Conservation (phyloP, 2,888 invertebrate species). For the Plagiodera versicolora region DNA sequence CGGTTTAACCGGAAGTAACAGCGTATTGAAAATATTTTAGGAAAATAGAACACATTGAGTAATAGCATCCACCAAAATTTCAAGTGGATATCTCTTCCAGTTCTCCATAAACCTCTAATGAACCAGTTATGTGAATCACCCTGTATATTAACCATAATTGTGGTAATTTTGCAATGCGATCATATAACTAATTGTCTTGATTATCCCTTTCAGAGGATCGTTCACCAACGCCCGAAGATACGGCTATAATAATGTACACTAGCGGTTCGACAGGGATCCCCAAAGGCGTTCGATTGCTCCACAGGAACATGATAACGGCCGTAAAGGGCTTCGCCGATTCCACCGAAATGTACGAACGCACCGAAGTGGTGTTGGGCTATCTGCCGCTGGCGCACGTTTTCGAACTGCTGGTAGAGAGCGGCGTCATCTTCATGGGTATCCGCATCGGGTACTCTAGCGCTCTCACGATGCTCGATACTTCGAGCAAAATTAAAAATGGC, state of each 20-base stretch:
- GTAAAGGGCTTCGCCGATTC: slow-evolving; percentile 68
- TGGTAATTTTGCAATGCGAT: too few species aligned
- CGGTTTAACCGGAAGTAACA: too few species aligned
- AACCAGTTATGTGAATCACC: too few species aligned
- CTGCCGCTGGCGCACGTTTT: slow-evolving; percentile 36
- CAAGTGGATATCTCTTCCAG: too few species aligned
- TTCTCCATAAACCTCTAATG: too few species aligned
- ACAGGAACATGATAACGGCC: slow-evolving; percentile 76
- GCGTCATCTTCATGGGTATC: slow-evolving; percentile 29
- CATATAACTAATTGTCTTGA: too few species aligned
- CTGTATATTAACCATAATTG: too few species aligned
- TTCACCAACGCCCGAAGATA: slow-evolving; percentile 70
- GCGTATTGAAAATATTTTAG: too few species aligned
- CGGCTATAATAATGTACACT: slow-evolving; percentile 97
- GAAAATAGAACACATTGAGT: too few species aligned
- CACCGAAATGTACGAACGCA: slow-evolving; percentile 22
- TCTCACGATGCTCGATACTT: slow-evolving; percentile 31
- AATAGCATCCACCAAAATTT: too few species aligned
- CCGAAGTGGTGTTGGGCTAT: slow-evolving; percentile 30
- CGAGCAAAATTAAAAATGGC: slow-evolving; percentile 33
- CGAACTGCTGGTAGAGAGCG: slow-evolving; percentile 33
- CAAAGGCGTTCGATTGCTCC: slow-evolving; percentile 82
- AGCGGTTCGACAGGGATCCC: slow-evolving; percentile 94
- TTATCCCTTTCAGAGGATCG: slow-evolving; percentile 57
- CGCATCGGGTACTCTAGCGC: slow-evolving; percentile 35